These are phyloP conservation scores for Cremastinae sp. DNA, from an alignment of 2,888 invertebrate genomes.

Conservation along the genomic window DNA sequence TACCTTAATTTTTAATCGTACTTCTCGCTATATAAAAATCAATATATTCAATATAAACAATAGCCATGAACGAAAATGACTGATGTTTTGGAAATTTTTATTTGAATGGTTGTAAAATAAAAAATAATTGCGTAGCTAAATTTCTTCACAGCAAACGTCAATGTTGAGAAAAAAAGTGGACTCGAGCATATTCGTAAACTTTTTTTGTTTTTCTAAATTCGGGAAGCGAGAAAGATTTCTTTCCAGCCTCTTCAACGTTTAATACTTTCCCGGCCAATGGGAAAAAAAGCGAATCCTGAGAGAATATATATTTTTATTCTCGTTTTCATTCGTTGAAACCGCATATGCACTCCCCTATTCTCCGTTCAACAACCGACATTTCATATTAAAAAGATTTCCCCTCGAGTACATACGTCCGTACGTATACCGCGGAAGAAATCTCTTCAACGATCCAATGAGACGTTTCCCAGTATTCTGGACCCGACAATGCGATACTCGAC, in stretches of 20 bases:
- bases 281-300: not conserved
- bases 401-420: slow-evolving; percentile 12
- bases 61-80: too few relatives aligned
- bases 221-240: too few relatives aligned
- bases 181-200: slow-evolving; percentile 18
- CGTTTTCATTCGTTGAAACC: slow-evolving; percentile 26
- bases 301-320: slow-evolving; percentile 15
- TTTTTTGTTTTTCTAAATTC: too few relatives aligned
- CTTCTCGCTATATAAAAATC: too few relatives aligned
- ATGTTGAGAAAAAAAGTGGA: too few relatives aligned
- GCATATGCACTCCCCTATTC: slow-evolving; percentile 35
- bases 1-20: too few relatives aligned
- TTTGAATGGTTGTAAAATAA: too few relatives aligned
- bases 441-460: slow-evolving; percentile 24
- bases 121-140: too few relatives aligned
- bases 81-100: too few relatives aligned
- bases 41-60: too few relatives aligned
- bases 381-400: slow-evolving; percentile 54
- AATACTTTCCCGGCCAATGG: not conserved
- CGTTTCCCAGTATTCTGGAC: slow-evolving; percentile 41
- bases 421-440: not conserved
- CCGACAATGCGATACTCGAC: slow-evolving; percentile 23
- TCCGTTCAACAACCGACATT: slow-evolving; percentile 21
- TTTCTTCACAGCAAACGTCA: too few relatives aligned
- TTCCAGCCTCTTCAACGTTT: not conserved